phyloP scores from a whole-genome alignment of 2,888 invertebrate genomes.

The Vandiemenella viatica region DNA sequence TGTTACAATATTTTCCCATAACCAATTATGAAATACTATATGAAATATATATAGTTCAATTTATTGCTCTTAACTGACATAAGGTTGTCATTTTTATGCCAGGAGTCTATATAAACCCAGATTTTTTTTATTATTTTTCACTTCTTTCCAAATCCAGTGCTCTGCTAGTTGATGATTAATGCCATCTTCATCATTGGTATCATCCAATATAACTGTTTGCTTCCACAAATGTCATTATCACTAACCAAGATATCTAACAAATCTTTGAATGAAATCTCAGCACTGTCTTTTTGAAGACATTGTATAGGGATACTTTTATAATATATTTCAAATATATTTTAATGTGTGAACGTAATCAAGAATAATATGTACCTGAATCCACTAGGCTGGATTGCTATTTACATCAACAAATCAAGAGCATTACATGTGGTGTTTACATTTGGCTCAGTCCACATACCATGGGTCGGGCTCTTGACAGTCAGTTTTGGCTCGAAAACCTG shows the following conservation, averaged over 20 bases:
- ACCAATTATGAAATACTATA: not conserved
- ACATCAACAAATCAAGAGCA: not conserved
- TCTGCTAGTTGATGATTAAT: not conserved
- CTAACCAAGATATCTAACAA: not conserved
- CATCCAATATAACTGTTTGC: not conserved
- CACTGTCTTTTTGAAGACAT: not conserved
- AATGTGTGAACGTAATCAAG: not conserved
- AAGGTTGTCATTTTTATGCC: not conserved
- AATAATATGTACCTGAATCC: not conserved
- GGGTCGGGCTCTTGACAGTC: not conserved
- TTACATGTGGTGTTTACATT: not conserved
- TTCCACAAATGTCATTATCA: not conserved
- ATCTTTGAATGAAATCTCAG: not conserved
- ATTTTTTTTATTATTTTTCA: not conserved
- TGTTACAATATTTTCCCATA: not conserved
- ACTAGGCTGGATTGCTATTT: not conserved
- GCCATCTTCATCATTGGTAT: not conserved
- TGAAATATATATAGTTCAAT: not conserved
- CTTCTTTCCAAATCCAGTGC: not conserved
- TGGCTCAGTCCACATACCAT: not conserved
- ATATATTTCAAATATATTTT: not conserved
- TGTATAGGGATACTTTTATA: not conserved
- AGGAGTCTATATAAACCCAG: not conserved
- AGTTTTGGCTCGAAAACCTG: not conserved
- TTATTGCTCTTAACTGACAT: not conserved